Conservation (phyloP, 2,888 invertebrate species). For the Acronicta psi region DNA sequence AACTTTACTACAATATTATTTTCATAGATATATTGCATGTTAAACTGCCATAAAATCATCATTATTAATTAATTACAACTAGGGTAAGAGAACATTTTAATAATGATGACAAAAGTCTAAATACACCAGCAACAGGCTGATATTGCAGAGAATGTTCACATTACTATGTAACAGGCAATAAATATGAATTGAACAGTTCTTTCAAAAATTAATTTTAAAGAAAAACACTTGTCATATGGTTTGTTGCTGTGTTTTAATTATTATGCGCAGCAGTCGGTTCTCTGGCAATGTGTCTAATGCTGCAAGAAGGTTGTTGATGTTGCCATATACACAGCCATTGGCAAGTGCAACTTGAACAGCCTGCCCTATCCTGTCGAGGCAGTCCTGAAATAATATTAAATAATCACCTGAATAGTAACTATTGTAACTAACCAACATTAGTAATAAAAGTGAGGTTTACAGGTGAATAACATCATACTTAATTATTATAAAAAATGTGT, state of each 20-base stretch:
- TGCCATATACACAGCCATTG: constrained; percentile 94
- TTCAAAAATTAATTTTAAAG: constrained; percentile 5
- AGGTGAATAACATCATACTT: no score
- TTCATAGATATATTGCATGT: no score
- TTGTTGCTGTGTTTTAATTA: constrained; percentile 90
- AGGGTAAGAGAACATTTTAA: no score
- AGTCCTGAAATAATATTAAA: constrained; percentile 84
- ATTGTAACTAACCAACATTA: no score
- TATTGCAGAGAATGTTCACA: not conserved
- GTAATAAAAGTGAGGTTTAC: no score
- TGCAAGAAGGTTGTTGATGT: constrained; percentile 91
- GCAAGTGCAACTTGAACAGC: constrained; percentile 94
- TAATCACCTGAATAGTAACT: no score
- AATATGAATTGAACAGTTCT: not conserved
- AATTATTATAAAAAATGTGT: no score
- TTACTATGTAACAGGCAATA: not conserved
- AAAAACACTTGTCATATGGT: constrained; percentile 70
- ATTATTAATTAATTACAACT: no score
- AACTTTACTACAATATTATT: no score
- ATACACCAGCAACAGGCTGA: no score
- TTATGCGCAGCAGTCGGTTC: constrained; percentile 90
- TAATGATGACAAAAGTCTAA: no score
- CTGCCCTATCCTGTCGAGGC: constrained; percentile 94
- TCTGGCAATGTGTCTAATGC: constrained; percentile 90
- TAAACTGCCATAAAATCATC: no score